Percentiles rank a stretch among this genome's conserved stretches.
Conservation (phyloP, 2,797 vertebrate species). For the Pampus argenteus region DNA sequence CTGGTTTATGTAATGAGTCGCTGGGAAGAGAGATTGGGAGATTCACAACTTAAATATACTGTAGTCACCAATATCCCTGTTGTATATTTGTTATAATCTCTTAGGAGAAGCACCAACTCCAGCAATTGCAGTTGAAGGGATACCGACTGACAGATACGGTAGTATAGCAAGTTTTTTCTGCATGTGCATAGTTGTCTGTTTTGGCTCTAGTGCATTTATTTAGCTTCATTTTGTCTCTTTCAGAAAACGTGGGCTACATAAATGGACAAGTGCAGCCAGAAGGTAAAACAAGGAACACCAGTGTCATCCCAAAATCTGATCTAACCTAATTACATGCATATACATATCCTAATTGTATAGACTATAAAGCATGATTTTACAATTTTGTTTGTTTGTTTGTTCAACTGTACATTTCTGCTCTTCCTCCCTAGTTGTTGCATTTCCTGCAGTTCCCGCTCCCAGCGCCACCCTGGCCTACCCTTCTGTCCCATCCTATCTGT, state of each 20-base stretch:
- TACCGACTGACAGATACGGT: conserved; percentile 66
- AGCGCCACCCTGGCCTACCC: conserved; percentile 45
- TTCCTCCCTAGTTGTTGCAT: conserved; percentile 49
- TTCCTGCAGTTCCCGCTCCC: conserved; percentile 58
- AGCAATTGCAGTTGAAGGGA: conserved; percentile 31
- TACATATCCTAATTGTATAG: no score
- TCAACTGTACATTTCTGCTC: not conserved
- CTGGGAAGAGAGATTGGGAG: not conserved
- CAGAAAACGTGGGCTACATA: conserved; percentile 73
- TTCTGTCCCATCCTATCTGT: conserved; percentile 41
- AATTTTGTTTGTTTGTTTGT: not conserved
- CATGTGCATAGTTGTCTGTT: not conserved
- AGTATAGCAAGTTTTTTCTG: conserved; percentile 7
- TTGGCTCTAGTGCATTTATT: not conserved
- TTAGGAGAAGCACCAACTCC: conserved; percentile 58
- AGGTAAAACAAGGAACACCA: conserved; percentile 63
- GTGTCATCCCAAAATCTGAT: not conserved
- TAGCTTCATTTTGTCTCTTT: conserved; percentile 32
- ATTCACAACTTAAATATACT: conserved; percentile 10
- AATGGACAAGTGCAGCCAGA: conserved; percentile 79
- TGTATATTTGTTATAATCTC: not conserved
- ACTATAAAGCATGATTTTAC: not conserved
- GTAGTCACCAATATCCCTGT: not conserved
- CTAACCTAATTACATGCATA: not conserved
- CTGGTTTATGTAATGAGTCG: conserved; percentile 59